Percentiles rank a stretch among this genome's conserved stretches.
Evolutionary conservation across 2,888 invertebrate species (phyloP).

Genomic region (Amiota minor): DNA sequence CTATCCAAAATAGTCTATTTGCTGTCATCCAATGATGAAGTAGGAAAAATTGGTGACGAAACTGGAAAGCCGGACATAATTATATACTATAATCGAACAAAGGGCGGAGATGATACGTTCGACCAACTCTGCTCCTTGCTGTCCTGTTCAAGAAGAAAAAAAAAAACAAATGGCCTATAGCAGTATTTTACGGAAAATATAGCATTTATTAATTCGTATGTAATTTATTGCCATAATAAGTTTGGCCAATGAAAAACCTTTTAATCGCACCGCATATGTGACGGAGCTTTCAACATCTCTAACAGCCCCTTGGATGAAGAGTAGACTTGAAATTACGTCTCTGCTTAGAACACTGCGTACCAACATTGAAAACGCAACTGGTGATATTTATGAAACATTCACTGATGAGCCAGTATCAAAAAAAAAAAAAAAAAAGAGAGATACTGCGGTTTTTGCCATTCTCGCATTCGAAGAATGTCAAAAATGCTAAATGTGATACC

Average conservation of each 20-base stretch:
- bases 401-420: neutral
- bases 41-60: no score
- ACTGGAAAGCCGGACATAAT: no score
- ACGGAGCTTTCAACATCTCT: neutral
- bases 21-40: no score
- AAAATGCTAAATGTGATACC: neutral
- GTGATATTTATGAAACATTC: neutral
- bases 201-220: no score
- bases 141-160: neutral
- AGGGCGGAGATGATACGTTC: no score
- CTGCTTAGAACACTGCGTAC: neutral
- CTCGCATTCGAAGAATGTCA: neutral
- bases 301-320: neutral
- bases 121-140: no score
- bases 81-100: no score
- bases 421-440: neutral
- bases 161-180: neutral
- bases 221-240: neutral
- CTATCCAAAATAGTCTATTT: no score
- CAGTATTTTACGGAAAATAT: neutral
- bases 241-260: neutral
- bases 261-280: neutral
- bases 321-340: neutral
- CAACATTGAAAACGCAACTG: neutral
- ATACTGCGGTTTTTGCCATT: neutral